Percentiles rank a stretch among this genome's conserved stretches.
Evolutionary conservation across 1,140 invertebrate genomes (phyloP).

Genomic region (Lasioglossum baleicum): DNA sequence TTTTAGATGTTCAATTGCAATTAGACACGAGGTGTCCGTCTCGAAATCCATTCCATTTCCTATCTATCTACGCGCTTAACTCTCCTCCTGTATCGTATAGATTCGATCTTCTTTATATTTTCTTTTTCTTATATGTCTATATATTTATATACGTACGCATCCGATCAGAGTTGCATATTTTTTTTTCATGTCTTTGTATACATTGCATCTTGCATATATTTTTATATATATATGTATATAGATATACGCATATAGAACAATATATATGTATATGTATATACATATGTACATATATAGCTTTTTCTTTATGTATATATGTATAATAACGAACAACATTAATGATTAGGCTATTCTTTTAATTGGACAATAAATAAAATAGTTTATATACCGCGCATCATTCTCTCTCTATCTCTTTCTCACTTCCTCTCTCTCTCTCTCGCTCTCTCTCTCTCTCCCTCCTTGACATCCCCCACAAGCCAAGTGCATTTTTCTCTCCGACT

Average conservation of each 20-base stretch:
- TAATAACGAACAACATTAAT: slow-evolving; percentile 75
- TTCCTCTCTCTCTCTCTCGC: background rate
- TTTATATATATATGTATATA: slow-evolving; percentile 47
- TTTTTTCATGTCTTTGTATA: slow-evolving; percentile 48
- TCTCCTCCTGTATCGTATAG: slow-evolving; percentile 35
- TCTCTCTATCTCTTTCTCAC: background rate
- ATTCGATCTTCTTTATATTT: slow-evolving; percentile 35
- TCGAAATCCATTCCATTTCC: slow-evolving; percentile 7
- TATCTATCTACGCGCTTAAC: slow-evolving; percentile 41
- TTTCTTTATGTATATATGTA: slow-evolving; percentile 48
- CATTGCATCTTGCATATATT: slow-evolving; percentile 50
- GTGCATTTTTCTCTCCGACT: background rate
- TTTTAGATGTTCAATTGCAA: slow-evolving; percentile 18
- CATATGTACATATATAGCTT: slow-evolving; percentile 8
- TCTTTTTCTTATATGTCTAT: slow-evolving; percentile 29
- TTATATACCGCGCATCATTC: slow-evolving; percentile 54
- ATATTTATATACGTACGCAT: slow-evolving; percentile 42
- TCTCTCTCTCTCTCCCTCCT: background rate
- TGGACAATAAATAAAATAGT: slow-evolving; percentile 76
- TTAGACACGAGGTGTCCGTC: slow-evolving; percentile 30
- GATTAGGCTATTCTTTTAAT: slow-evolving; percentile 69
- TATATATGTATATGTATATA: slow-evolving; percentile 13
- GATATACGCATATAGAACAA: slow-evolving; percentile 38
- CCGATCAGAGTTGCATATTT: slow-evolving; percentile 45
- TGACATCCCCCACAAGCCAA: background rate